Percentiles rank a stretch among this genome's conserved stretches.
Conservation (phyloP, 2,113 vertebrate genomes). For the Anoplopoma fimbria region DNA sequence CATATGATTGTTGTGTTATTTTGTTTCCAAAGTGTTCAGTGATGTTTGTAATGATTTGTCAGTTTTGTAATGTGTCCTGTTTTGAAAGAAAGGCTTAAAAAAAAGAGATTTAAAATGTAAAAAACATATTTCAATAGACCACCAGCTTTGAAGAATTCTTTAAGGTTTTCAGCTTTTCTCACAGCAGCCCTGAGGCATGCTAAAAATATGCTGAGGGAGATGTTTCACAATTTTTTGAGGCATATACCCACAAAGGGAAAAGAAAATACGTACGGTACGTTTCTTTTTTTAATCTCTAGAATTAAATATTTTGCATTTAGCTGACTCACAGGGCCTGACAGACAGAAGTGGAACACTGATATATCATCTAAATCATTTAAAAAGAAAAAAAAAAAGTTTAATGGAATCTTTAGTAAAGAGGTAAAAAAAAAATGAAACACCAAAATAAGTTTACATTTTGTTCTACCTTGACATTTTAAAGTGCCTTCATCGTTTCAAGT, state of each 20-base stretch:
- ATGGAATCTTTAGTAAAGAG: too few relatives aligned
- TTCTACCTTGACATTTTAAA: too few relatives aligned
- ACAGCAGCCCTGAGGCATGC: constrained; percentile 17
- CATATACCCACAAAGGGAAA: constrained; percentile 16
- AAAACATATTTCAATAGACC: neutral
- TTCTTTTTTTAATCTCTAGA: neutral
- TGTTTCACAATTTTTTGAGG: constrained; percentile 12
- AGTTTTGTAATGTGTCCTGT: neutral
- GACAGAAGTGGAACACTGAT: too few relatives aligned
- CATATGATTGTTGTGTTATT: neutral
- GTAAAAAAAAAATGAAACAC: too few relatives aligned
- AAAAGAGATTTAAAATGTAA: neutral
- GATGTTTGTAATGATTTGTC: neutral
- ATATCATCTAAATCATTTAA: too few relatives aligned
- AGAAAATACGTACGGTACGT: constrained; percentile 16
- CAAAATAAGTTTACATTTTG: too few relatives aligned
- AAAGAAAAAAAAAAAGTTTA: too few relatives aligned
- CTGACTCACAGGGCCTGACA: neutral
- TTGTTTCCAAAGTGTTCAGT: neutral
- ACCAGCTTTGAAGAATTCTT: neutral
- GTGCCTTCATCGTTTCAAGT: neutral
- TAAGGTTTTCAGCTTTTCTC: constrained; percentile 16
- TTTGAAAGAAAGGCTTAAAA: neutral
- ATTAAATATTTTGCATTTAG: neutral
- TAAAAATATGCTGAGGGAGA: constrained; percentile 43